phyloP scores from a whole-genome alignment of 2,888 invertebrate genomes.

The Caenorhabditis sinica region DNA sequence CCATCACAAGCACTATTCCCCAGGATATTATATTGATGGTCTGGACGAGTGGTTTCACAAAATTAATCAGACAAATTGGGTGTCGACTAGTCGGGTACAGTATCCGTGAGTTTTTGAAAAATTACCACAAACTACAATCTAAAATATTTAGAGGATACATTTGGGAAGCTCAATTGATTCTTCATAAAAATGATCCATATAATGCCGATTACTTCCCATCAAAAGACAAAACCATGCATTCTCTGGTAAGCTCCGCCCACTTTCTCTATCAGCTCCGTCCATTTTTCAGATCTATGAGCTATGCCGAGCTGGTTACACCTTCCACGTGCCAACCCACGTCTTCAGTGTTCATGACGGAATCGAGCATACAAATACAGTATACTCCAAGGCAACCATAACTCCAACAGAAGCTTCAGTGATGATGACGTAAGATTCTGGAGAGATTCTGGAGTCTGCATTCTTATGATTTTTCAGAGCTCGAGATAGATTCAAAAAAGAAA shows the following conservation, averaged over 20 bases:
- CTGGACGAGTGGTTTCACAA: slow-evolving; percentile 68
- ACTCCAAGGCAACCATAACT: slow-evolving; percentile 32
- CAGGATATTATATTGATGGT: slow-evolving; percentile 68
- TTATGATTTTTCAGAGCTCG: slow-evolving; percentile 2
- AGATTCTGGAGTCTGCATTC: background rate
- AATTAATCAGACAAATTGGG: background rate
- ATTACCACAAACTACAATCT: background rate
- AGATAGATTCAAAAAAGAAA: background rate
- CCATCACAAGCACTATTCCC: slow-evolving; percentile 68
- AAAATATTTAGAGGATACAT: slow-evolving; percentile 28
- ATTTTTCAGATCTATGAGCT: slow-evolving; percentile 61
- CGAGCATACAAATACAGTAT: slow-evolving; percentile 46
- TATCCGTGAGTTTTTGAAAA: slow-evolving; percentile 62
- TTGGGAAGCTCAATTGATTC: slow-evolving; percentile 74
- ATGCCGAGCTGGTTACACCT: slow-evolving; percentile 69
- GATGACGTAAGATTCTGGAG: background rate
- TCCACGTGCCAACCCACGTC: slow-evolving; percentile 61
- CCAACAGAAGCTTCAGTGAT: background rate
- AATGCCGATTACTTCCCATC: slow-evolving; percentile 70
- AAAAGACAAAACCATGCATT: slow-evolving; percentile 70
- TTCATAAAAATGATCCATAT: slow-evolving; percentile 65
- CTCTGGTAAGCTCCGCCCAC: slow-evolving; percentile 20
- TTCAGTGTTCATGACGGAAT: slow-evolving; percentile 71
- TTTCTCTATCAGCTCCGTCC: background rate
- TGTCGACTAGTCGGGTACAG: slow-evolving; percentile 49